These are phyloP conservation scores for Hydraecia micacea DNA, from an alignment of 2,888 invertebrate species.

Conservation along the genomic window DNA sequence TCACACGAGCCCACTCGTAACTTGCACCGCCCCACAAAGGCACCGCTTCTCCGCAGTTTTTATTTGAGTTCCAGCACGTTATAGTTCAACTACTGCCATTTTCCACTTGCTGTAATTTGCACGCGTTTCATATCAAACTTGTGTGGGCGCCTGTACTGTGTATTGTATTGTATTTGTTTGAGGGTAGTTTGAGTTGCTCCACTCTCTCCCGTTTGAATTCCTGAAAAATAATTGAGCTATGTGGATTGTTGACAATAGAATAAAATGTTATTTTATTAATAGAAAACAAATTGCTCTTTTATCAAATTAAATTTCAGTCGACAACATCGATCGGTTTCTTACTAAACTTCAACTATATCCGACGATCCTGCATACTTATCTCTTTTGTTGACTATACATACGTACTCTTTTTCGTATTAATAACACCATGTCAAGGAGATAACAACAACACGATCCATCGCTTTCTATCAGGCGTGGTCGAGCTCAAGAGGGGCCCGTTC, in stretches of 20 bases:
- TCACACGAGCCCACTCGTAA: slow-evolving; percentile 12
- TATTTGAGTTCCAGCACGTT: slow-evolving; percentile 65
- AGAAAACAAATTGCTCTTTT: too few species aligned
- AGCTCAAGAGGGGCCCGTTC: too few species aligned
- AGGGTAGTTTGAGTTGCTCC: background rate
- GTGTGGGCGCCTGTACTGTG: slow-evolving; percentile 13
- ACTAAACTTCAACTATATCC: too few species aligned
- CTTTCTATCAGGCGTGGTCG: too few species aligned
- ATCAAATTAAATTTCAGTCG: too few species aligned
- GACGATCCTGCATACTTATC: too few species aligned
- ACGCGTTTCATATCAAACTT: slow-evolving; percentile 63
- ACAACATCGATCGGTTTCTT: too few species aligned
- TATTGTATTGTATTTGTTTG: slow-evolving; percentile 30
- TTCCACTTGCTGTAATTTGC: slow-evolving; percentile 68
- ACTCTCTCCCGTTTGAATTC: background rate
- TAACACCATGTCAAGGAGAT: background rate
- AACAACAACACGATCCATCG: background rate
- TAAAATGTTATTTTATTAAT: too few species aligned
- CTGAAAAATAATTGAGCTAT: background rate
- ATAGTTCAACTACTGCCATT: slow-evolving; percentile 65
- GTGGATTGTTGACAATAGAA: background rate
- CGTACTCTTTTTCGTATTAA: too few species aligned
- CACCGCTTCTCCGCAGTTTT: slow-evolving; percentile 48
- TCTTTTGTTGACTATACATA: too few species aligned
- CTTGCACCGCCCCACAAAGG: slow-evolving; percentile 46